These are phyloP conservation scores for Apteryx owenii DNA, from an alignment of 2,113 vertebrate species.

Conservation along the genomic window DNA sequence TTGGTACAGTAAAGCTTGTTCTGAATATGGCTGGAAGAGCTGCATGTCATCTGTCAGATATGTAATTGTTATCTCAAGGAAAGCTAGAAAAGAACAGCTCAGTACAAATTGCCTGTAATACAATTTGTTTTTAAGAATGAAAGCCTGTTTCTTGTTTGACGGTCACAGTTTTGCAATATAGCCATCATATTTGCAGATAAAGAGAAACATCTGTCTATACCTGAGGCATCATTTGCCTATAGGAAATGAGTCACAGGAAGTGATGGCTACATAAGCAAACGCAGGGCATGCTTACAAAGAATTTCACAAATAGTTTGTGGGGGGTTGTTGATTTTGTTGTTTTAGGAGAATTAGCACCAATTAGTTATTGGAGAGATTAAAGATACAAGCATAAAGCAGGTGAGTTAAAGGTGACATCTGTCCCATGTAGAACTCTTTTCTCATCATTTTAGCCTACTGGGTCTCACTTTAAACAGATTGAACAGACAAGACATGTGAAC, in stretches of 20 bases:
- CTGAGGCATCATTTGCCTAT: neutral
- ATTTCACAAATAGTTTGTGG: neutral
- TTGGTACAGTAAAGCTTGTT: neutral
- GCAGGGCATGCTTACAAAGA: accelerated
- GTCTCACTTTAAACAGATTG: neutral
- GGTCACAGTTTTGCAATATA: neutral
- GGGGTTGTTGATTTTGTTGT: neutral
- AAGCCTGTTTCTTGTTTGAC: neutral
- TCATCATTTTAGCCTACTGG: neutral
- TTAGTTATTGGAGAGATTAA: neutral
- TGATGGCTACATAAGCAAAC: neutral
- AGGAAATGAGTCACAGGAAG: neutral
- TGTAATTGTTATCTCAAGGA: neutral
- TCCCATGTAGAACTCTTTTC: neutral
- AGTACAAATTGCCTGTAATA: neutral
- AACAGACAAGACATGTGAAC: neutral
- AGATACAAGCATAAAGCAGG: neutral
- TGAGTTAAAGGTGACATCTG: neutral
- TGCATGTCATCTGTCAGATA: neutral
- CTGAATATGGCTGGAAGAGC: neutral
- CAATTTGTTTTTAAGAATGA: neutral
- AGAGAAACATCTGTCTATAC: neutral
- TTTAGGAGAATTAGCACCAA: neutral
- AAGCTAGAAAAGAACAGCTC: neutral
- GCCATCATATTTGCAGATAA: neutral